Conservation (phyloP, 2,113 vertebrate genomes). For the Hassar affinis region DNA sequence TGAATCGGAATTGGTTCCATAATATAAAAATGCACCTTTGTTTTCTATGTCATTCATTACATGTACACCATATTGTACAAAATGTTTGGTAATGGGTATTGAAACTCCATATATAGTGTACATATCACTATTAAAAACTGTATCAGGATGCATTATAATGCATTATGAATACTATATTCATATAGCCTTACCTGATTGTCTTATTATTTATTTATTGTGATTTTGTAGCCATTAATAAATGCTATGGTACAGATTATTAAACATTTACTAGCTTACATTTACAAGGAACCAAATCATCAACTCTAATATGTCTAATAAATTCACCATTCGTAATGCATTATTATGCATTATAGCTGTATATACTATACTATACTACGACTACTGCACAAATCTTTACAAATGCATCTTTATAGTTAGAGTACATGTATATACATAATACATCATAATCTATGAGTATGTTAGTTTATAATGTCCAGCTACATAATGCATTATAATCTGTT, state of each 20-base stretch:
- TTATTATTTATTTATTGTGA: not conserved
- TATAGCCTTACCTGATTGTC: not conserved
- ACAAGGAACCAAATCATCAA: not conserved
- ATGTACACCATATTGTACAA: not conserved
- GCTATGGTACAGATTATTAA: not conserved
- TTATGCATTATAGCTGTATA: not conserved
- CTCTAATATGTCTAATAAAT: not conserved
- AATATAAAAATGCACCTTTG: not conserved
- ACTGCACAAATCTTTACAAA: not conserved
- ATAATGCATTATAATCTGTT: no score
- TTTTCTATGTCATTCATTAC: not conserved
- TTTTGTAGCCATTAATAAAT: not conserved
- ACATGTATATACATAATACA: no score
- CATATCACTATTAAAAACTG: no score
- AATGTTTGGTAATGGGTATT: no score
- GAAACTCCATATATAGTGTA: no score
- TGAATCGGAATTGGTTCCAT: not conserved
- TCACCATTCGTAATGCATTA: not conserved
- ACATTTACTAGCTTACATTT: no score
- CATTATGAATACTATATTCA: not conserved
- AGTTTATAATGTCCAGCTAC: no score
- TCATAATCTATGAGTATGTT: no score
- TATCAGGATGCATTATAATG: not conserved
- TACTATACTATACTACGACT: no score
- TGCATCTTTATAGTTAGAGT: not conserved